Evolutionary conservation across 1,140 invertebrate genomes (phyloP), one percentile per base, ranked within the genome.

Genomic region (Chironomus striatipennis): DNA sequence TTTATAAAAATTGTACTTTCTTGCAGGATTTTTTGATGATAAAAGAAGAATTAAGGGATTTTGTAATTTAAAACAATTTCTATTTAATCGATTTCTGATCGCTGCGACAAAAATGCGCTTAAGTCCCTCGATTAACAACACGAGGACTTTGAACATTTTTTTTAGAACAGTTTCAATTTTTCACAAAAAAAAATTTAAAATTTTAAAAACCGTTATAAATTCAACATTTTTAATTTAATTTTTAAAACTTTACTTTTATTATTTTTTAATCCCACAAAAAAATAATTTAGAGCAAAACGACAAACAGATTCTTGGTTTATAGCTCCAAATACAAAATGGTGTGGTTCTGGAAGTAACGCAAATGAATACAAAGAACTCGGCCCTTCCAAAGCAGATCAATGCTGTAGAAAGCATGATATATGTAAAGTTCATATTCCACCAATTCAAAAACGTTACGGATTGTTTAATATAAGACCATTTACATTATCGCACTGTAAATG

Each of bases 401-500:
- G 93, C 84, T 96, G 93, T 84, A 85, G 93, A 34, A 85, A 87
- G 74, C 93, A 95, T 80, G 93, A 96, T 83, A 85, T 88, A 77
- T 90, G 90, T 79, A 83, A 88, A 80, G 74, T 84, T 75, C 88
- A 88, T 78, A 93, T 96, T 76, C 86, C 87, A 42, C 87, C 86
- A 15, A 88, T 94, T 79, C 86, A 86, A 17, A 86, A 85, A 74
- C 86, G 86, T 78, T 94, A 88, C 81, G 88, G 88, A 75, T 85
- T 90, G 75, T 91, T 92, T 86, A 96, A 96, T 85, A 88, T 86
- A 80, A 86, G 90, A 73, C 90, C 92, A 43, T 92, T 91, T 83
- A 95, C 93, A 7, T 83, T 95, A n/a, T 93, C 91, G 75, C 91
- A 94, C 79, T 96, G 94, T 83, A 85, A 84, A 73, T 96, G 94